Evolutionary conservation across 1,140 invertebrate species (phyloP), one percentile per base, ranked within the genome.

Genomic region (Sarcophaga peregrina): DNA sequence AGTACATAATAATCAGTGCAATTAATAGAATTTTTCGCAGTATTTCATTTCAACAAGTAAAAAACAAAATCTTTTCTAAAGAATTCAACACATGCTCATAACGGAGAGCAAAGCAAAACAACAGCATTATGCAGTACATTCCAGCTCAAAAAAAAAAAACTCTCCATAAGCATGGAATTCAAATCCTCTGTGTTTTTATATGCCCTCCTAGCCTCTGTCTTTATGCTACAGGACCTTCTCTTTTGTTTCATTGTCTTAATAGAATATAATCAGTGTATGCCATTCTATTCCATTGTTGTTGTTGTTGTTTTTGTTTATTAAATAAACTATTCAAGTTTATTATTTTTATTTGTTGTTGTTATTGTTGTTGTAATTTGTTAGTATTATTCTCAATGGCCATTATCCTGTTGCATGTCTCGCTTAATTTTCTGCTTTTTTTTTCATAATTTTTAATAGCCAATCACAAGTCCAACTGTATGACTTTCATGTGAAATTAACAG

Each of bases 261-360:
- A n/a, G n/a, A n/a, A n/a, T 37, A 37, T 37, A 37, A 37, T 37
- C 25, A 37, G 25, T 37, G 25, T 37, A 1, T 37, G 25, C 25
- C 25, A 37, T 37, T 37, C 25, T 8, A 68, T 20, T 68, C 58
- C 3, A n/a, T 62, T 62, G 6, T 68, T 20, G 20, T 25, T 68
- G 17, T 68, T 68, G 17, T 68, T 68, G 62, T 68, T 5, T 17
- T 68, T 68, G 62, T 68, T 68, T 68, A 68, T 68, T 68, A 20
- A 68, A 68, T 68, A 68, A 68, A 68, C 62, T 68, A 68, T n/a
- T 25, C 20, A 13, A 58, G 54, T 58, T 37, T 37, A 37, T 37
- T 37, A n/a, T 58, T 58, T 58, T 58, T 58, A 11, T 5, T 58
- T 58, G 52, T 58, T 58, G 54, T 58, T 58, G 11, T 8, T 58